Base-by-base conservation (phyloP, 2,113 vertebrate species). In the Cacatua alba region DNA sequence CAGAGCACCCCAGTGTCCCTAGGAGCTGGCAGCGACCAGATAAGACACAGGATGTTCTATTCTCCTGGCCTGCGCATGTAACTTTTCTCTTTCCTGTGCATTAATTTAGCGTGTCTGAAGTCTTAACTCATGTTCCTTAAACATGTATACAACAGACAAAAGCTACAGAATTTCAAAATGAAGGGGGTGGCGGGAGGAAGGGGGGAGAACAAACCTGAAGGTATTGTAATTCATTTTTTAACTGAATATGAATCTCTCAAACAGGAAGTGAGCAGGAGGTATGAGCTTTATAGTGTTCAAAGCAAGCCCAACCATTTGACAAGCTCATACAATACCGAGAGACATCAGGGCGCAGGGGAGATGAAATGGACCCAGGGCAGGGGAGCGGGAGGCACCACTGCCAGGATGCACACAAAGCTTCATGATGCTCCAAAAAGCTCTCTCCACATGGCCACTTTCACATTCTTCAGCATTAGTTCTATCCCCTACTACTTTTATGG, bases 271-370 rank as follows among this genome's bases (percentile, higher is more conserved):
- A 83, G 72, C 82, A 80, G 78, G 23, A 90, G 71, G 13, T 46
- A 70, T 46, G 59, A 83, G 49, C 53, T 80, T 65, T 49, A n/a
- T 12, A 18, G 9, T 9, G n/a, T 55, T 67, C 55, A 85, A 92
- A 88, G 64, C 26, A 48, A 77, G 24, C 14, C 35, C 33, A 81
- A 19, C n/a, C n/a, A 13, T 62, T 31, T 46, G 39, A 93, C 1
- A 2, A 86, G 37, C 41, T 67, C 10, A 2, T 33, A 74, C 49
- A 74, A n/a, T 37, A 39, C 28, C 0, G 0, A 37, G 28, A 65
- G 67, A 67, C 23, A 29, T 63, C 51, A 68, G 51, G 44, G 17
- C 4, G 3, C 48, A 75, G 41, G 25, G 18, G n/a, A 21, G 41
- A 84, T 85, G 49, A 93, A 91, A 76, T 25, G 37, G 39, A 67